phyloP scores from a whole-genome alignment of 2,113 vertebrate species.

The Prinia subflava region DNA sequence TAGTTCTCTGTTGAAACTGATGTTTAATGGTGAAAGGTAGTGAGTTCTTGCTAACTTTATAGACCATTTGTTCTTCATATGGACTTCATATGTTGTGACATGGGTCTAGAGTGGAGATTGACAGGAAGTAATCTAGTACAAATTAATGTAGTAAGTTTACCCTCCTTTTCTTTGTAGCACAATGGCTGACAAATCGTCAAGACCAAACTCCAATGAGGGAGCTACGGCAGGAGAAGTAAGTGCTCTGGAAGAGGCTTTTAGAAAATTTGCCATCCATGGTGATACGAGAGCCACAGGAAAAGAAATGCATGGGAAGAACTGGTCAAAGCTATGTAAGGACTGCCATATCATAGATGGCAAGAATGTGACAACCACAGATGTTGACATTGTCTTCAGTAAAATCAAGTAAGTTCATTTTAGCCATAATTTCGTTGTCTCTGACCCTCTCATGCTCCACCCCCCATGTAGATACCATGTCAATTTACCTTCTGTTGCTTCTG shows the following conservation, averaged over 20 bases:
- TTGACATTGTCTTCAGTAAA: slow-evolving; percentile 98
- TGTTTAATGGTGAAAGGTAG: not conserved
- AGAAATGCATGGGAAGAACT: slow-evolving; percentile 97
- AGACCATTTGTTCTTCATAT: not conserved
- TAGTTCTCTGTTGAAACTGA: not conserved
- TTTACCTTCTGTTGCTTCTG: not conserved
- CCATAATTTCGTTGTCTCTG: not conserved
- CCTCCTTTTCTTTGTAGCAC: slow-evolving; percentile 37
- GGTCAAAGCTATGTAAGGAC: slow-evolving; percentile 95
- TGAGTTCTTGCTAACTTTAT: not conserved
- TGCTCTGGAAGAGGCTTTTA: slow-evolving; percentile 89
- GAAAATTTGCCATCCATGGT: slow-evolving; percentile 90
- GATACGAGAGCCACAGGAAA: slow-evolving; percentile 90
- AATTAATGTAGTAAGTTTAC: not conserved
- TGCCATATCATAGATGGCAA: slow-evolving; percentile 91
- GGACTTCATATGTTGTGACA: not conserved
- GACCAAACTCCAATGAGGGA: slow-evolving; percentile 81
- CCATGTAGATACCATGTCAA: not conserved
- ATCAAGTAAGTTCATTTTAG: slow-evolving; percentile 84
- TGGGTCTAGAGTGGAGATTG: not conserved
- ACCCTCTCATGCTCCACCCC: fast-evolving
- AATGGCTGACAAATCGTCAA: slow-evolving; percentile 71
- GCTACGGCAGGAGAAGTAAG: slow-evolving; percentile 81
- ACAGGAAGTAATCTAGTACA: not conserved
- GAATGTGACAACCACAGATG: slow-evolving; percentile 90